Evolutionary conservation across 2,888 invertebrate species (phyloP), one percentile per base, ranked within the genome.

Genomic region (Priocnemis perturbator): DNA sequence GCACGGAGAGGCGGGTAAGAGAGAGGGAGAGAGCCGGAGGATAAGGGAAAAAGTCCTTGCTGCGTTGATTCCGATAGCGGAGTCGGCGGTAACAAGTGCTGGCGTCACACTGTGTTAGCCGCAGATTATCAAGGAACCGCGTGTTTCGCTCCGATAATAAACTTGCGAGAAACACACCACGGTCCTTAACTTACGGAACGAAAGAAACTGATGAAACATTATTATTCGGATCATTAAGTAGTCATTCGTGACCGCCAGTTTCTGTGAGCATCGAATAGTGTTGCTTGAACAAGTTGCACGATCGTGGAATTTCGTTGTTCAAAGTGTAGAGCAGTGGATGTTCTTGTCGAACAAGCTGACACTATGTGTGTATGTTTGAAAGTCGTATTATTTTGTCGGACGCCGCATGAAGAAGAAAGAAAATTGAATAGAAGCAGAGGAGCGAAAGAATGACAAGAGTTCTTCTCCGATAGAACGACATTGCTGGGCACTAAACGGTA

Each of bases 41-140:
- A 37, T 37, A 56, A 37, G 20, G 19, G 63, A 20, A 45, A 52
- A 45, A 60, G 57, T 57, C 56, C 66, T 66, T 50, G 63, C 61
- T 62, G 37, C 7, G 50, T 20, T 50, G 57, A 30, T 37, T 20
- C 64, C 68, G 79, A 78, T 77, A 77, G 65, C 57, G 64, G 37
- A 23, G 19, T 62, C 58, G 48, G 11, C 55, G 48, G 11, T 11
- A 37, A 11, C 37, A 11, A 37, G 37, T 9, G 37, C 37, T 37
- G 7, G 37, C 37, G 37, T 37, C 37, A 37, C 37, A 37, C 37
- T 37, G 37, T 11, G 37, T 37, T 37, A 37, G 37, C 37, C 37
- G 37, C 37, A 67, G 77, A 77, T 77, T 77, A 78, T 79, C 77
- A 75, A 76, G 69, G 67, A 56, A 56, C 78, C 79, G 77, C 74